These are phyloP conservation scores for Pterophyllum scalare DNA, from an alignment of 2,113 vertebrate species.

Conservation along the genomic window DNA sequence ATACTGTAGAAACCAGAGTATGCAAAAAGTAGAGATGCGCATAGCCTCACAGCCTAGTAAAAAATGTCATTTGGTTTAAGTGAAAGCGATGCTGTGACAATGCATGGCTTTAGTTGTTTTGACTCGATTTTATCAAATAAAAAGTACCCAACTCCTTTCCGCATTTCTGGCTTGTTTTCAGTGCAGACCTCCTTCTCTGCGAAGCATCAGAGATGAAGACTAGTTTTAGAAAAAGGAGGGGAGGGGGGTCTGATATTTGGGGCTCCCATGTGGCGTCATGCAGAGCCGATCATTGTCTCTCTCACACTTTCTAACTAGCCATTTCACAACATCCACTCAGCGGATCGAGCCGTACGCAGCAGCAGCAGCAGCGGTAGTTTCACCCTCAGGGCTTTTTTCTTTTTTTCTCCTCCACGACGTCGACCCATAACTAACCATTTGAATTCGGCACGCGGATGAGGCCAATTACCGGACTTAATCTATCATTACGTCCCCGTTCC, in stretches of 20 bases:
- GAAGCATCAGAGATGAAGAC: slow-evolving; percentile 1
- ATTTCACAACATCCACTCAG: slow-evolving; percentile 73
- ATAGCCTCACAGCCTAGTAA: background rate
- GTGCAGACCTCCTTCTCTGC: slow-evolving; percentile 16
- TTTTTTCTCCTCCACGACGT: slow-evolving; percentile 35
- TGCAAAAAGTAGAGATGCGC: background rate
- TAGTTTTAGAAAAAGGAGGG: background rate
- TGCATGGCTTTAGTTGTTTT: background rate
- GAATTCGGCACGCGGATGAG: slow-evolving; percentile 62
- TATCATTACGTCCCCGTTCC: slow-evolving; percentile 42
- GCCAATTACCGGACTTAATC: slow-evolving; percentile 61
- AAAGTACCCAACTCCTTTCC: background rate
- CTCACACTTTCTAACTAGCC: slow-evolving; percentile 82
- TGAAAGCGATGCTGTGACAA: slow-evolving; percentile 4
- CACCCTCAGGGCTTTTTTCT: slow-evolving; percentile 59
- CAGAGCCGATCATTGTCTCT: slow-evolving; percentile 79
- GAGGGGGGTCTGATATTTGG: slow-evolving; percentile 41
- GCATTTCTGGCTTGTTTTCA: background rate
- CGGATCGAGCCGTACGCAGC: slow-evolving; percentile 46
- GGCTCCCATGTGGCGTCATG: slow-evolving; percentile 73
- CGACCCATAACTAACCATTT: slow-evolving; percentile 56
- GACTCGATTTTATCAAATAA: background rate
- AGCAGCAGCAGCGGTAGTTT: slow-evolving; percentile 50
- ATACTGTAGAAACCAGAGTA: background rate
- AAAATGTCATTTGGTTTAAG: background rate